Percentiles rank a stretch among this genome's conserved stretches.
Evolutionary conservation across 2,888 invertebrate genomes (phyloP).

Genomic region (Drosophila pseudotalamancana): DNA sequence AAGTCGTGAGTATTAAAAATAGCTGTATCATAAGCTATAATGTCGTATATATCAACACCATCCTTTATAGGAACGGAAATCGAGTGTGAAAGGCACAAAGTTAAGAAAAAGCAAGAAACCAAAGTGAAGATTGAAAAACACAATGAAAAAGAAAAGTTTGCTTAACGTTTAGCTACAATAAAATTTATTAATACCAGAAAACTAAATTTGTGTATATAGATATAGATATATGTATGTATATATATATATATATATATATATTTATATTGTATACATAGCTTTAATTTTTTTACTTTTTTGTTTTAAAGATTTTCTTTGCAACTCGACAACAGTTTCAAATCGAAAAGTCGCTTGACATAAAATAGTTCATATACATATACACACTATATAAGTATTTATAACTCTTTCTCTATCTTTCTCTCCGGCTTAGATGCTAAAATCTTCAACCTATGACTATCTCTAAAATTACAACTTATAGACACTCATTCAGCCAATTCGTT

Average conservation of each 20-base stretch:
- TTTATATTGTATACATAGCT: conserved; percentile 62
- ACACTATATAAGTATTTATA: conserved; percentile 20
- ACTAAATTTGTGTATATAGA: conserved; percentile 78
- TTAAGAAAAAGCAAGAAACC: background rate
- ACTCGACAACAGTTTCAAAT: conserved; percentile 22
- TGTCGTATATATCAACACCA: no score
- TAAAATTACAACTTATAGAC: conserved; percentile 48
- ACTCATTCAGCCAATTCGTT: conserved; percentile 58
- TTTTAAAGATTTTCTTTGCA: conserved; percentile 26
- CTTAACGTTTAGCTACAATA: conserved; percentile 78
- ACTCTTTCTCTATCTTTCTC: conserved; percentile 36
- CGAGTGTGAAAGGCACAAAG: background rate
- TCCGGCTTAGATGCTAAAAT: conserved; percentile 33
- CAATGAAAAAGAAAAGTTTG: conserved; percentile 13
- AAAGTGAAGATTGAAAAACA: conserved; percentile 4
- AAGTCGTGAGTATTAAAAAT: no score
- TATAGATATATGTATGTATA: conserved; percentile 70
- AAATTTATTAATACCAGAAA: conserved; percentile 81
- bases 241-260: conserved; percentile 78
- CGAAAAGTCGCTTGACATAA: conserved; percentile 45
- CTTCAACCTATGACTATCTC: conserved; percentile 48
- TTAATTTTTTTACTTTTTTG: conserved; percentile 26
- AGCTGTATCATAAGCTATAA: no score
- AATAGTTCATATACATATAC: conserved; percentile 48
- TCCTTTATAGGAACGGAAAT: background rate